phyloP scores from a whole-genome alignment of 2,113 vertebrate species.

The Gopherus evgoodei region DNA sequence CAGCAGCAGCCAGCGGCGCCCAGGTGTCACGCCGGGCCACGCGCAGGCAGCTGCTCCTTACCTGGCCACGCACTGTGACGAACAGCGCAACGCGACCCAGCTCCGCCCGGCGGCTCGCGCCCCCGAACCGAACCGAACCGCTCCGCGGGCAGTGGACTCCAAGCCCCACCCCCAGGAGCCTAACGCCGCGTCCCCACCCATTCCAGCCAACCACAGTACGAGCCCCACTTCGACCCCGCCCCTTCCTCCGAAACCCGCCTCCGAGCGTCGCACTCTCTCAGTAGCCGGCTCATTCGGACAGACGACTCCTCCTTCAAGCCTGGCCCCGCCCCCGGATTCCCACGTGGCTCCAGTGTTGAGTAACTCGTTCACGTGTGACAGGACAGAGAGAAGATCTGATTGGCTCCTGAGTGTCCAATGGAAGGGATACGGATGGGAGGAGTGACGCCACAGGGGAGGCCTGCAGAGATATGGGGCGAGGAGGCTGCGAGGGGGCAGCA shows the following conservation, averaged over 20 bases:
- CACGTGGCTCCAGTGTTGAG: not conserved
- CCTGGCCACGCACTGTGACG: not conserved
- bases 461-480: too few species aligned
- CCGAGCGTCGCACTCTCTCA: not conserved
- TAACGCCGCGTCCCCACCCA: too few species aligned
- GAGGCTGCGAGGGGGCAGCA: too few species aligned
- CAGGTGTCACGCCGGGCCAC: not conserved
- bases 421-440: not conserved
- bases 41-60: not conserved
- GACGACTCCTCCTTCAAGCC: not conserved
- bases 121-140: not conserved
- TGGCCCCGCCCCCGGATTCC: not conserved
- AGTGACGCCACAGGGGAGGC: too few species aligned
- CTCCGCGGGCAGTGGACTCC: not conserved
- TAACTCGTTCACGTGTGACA: not conserved
- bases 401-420: not conserved
- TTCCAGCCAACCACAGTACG: not conserved
- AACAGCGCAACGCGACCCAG: accelerated
- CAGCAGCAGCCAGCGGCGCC: not conserved
- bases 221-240: not conserved
- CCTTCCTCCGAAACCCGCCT: constrained; percentile 26
- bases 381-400: not conserved
- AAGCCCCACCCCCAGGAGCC: not conserved
- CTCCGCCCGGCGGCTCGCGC: not conserved
- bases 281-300: not conserved